Conservation (phyloP, 2,888 invertebrate genomes). For the Coleophora flavipennella region DNA sequence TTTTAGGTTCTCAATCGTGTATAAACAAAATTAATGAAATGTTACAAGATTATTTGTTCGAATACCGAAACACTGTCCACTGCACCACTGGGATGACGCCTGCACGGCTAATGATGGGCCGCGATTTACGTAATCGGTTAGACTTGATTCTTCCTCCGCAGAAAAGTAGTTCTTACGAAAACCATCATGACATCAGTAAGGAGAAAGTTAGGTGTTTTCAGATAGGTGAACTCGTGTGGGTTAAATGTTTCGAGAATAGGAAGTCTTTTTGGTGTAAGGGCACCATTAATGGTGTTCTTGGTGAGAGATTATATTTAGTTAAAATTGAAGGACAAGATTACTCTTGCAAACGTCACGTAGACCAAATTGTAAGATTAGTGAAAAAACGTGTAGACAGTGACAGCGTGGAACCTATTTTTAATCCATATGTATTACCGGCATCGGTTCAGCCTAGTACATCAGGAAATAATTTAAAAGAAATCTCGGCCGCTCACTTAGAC, state of each 20-base stretch:
- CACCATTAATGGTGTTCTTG: too few relatives aligned
- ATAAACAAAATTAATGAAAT: conserved; percentile 6
- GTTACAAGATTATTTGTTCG: conserved; percentile 14
- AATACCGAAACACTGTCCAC: conserved; percentile 16
- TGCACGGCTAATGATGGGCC: conserved; percentile 16
- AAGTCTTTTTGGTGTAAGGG: too few relatives aligned
- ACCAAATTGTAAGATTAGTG: too few relatives aligned
- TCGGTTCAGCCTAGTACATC: too few relatives aligned
- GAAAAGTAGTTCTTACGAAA: neutral
- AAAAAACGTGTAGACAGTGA: too few relatives aligned
- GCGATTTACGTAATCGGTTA: conserved; percentile 13
- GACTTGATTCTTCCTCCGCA: conserved; percentile 10
- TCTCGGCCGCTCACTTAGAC: too few relatives aligned
- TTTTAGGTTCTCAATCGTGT: conserved; percentile 7
- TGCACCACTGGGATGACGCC: conserved; percentile 16
- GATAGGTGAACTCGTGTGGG: conserved; percentile 10
- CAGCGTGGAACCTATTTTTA: too few relatives aligned
- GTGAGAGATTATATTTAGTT: too few relatives aligned
- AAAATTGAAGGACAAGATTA: too few relatives aligned
- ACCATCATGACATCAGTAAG: neutral
- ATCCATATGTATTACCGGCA: too few relatives aligned
- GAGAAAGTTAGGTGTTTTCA: conserved; percentile 9
- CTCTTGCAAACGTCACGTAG: too few relatives aligned
- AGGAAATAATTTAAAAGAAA: too few relatives aligned
- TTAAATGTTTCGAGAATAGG: conserved; percentile 9